Conservation (phyloP, 2,797 vertebrate species). For the Nyctibius grandis region DNA sequence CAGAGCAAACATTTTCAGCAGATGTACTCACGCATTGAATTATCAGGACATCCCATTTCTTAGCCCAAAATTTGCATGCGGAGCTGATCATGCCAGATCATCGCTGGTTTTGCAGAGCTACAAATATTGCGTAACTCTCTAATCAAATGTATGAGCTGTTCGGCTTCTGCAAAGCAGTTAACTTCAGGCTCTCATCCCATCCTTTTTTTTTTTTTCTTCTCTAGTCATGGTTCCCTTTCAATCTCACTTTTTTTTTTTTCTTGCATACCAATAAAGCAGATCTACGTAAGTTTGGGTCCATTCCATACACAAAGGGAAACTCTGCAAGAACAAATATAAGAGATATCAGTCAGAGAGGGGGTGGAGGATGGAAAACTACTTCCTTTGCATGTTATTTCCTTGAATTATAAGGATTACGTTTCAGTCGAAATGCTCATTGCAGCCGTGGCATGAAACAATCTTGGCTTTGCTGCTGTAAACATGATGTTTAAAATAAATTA, state of each 20-base stretch:
- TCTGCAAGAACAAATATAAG: slow-evolving; percentile 38
- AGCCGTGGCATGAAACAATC: not conserved
- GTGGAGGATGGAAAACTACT: slow-evolving; percentile 14
- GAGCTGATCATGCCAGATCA: not conserved
- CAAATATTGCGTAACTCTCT: not conserved
- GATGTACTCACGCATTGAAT: not conserved
- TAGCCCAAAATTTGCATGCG: not conserved
- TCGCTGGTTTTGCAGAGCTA: not conserved
- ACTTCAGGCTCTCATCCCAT: not conserved
- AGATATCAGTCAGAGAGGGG: slow-evolving; percentile 15
- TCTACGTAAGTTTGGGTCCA: slow-evolving; percentile 31
- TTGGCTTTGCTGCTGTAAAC: slow-evolving; percentile 2
- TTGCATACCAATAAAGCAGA: not conserved
- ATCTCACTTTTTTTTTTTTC: not conserved
- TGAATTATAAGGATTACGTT: slow-evolving; percentile 38
- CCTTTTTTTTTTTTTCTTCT: not conserved
- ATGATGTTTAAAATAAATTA: not conserved
- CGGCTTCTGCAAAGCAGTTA: not conserved
- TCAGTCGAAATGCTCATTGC: slow-evolving; percentile 13
- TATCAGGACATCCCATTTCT: not conserved
- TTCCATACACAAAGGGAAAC: slow-evolving; percentile 50
- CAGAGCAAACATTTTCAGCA: not conserved
- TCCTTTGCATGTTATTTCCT: slow-evolving; percentile 64
- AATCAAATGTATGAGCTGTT: not conserved
- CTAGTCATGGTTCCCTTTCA: not conserved